A percentile compares a stretch with the other conserved stretches of the same genome.
These are phyloP conservation scores for Atta colombica DNA, from an alignment of 1,140 invertebrate species.

Conservation along the genomic window DNA sequence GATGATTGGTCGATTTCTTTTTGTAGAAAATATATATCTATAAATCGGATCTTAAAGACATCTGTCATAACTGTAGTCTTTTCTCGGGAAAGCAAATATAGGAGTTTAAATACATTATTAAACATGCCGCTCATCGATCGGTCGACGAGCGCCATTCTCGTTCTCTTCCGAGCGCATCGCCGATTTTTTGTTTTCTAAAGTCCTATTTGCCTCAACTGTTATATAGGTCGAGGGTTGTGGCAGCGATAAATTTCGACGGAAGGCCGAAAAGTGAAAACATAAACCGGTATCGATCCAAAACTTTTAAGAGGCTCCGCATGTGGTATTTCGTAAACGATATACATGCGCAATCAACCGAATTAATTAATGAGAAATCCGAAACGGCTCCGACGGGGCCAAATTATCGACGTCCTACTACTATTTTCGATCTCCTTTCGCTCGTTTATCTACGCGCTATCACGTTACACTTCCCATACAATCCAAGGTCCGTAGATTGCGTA, in stretches of 20 bases:
- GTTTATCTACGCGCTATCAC: constrained; percentile 42
- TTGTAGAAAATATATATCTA: too few species aligned
- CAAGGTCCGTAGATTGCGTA: constrained; percentile 28
- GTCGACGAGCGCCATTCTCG: neutral
- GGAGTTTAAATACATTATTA: constrained; percentile 41
- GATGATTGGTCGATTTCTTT: too few species aligned
- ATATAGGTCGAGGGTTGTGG: constrained; percentile 35
- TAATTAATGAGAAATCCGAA: constrained; percentile 17
- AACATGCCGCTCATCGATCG: constrained; percentile 34
- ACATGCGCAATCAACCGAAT: neutral
- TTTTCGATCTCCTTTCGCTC: constrained; percentile 11
- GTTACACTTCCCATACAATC: constrained; percentile 4
- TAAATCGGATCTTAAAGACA: neutral
- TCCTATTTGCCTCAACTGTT: neutral
- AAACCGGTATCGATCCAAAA: constrained; percentile 53
- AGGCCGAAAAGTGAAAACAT: constrained; percentile 38
- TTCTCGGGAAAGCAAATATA: constrained; percentile 4
- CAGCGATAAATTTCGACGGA: constrained; percentile 40
- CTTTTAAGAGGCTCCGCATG: neutral
- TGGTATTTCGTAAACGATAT: constrained; percentile 13
- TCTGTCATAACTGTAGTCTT: neutral
- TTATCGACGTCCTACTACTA: neutral
- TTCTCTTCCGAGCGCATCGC: neutral
- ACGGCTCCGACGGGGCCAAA: neutral
- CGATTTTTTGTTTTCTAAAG: constrained; percentile 7